Evolutionary conservation across 2,888 invertebrate species (phyloP).

Genomic region (Nymphalis urticae): DNA sequence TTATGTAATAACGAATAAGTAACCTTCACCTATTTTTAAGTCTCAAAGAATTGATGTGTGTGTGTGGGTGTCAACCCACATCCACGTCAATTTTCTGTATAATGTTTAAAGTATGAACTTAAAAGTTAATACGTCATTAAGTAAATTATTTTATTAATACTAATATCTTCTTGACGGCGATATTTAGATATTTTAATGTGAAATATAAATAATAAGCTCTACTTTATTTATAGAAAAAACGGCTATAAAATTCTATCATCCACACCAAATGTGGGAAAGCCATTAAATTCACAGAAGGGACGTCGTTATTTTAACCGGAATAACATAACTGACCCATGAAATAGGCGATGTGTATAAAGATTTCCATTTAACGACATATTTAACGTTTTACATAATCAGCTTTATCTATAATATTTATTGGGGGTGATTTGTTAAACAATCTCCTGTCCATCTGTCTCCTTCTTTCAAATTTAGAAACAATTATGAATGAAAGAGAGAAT

Average conservation of each 20-base stretch:
- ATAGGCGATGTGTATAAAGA: not conserved
- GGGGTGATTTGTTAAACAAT: not conserved
- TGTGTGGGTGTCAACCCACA: too few species aligned
- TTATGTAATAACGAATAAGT: too few species aligned
- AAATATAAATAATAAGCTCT: not conserved
- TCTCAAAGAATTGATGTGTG: too few species aligned
- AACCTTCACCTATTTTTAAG: too few species aligned
- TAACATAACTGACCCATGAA: not conserved
- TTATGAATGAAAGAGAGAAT: too few species aligned
- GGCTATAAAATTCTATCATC: conserved; percentile 1
- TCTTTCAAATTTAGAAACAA: too few species aligned
- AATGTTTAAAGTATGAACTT: too few species aligned
- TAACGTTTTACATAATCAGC: not conserved
- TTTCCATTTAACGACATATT: not conserved
- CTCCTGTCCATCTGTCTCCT: too few species aligned
- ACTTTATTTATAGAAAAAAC: not conserved
- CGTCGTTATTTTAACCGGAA: not conserved
- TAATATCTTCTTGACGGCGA: not conserved
- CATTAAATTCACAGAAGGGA: conserved; percentile 4
- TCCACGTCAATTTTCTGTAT: too few species aligned
- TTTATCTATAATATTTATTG: not conserved
- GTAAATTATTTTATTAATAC: too few species aligned
- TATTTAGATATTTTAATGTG: not conserved
- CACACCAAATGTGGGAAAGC: conserved; percentile 1
- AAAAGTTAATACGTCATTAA: too few species aligned